A percentile compares a stretch with the other conserved stretches of the same genome.
These are phyloP conservation scores for Leucoraja ocellata DNA, from an alignment of 2,797 vertebrate genomes.

Conservation along the genomic window DNA sequence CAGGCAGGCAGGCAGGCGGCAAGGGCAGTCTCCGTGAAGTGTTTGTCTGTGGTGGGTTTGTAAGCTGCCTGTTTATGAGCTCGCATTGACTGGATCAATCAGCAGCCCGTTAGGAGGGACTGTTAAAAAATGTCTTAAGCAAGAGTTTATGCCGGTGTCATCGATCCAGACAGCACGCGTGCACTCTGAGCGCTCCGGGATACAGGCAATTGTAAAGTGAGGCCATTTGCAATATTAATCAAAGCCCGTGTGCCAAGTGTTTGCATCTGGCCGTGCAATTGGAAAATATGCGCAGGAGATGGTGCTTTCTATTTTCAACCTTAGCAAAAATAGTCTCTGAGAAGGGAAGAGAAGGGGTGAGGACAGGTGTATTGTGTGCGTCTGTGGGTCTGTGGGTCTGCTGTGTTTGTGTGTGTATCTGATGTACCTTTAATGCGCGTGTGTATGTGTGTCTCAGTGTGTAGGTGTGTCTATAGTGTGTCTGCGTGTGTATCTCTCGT, in stretches of 20 bases:
- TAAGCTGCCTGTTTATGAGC: neutral
- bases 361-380: too few relatives aligned
- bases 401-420: too few relatives aligned
- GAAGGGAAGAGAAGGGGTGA: neutral
- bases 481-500: too few relatives aligned
- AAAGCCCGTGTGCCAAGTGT: neutral
- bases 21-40: too few relatives aligned
- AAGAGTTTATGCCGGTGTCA: neutral
- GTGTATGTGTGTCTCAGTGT: too few relatives aligned
- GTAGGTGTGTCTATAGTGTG: too few relatives aligned
- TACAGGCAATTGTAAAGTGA: neutral
- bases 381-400: too few relatives aligned
- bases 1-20: too few relatives aligned
- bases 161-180: neutral
- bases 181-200: neutral
- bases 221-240: neutral
- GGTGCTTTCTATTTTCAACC: neutral
- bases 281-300: neutral
- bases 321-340: neutral
- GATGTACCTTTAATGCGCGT: too few relatives aligned
- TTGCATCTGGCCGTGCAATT: neutral
- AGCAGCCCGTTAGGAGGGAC: neutral
- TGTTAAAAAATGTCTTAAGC: neutral
- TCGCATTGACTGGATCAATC: neutral
- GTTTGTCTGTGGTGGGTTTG: neutral